Evolutionary conservation across 2,888 invertebrate species (phyloP).

Genomic region (Polyploca ridens): DNA sequence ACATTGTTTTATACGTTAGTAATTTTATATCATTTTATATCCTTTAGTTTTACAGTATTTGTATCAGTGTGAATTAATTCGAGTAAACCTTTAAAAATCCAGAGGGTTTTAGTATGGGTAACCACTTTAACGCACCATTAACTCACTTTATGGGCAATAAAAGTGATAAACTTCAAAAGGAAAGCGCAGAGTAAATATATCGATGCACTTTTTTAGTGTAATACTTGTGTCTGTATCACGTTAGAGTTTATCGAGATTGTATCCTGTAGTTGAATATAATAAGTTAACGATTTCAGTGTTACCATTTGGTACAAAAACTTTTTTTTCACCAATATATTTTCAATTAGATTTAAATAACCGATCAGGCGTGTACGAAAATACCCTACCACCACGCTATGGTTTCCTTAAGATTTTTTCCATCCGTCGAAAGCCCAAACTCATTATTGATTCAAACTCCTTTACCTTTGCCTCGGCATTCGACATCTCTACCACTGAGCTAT

Average conservation of each 20-base stretch:
- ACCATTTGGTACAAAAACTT: not conserved
- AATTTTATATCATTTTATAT: no score
- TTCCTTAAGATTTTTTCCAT: no score
- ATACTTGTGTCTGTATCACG: not conserved
- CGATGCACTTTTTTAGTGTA: not conserved
- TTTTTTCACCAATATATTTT: not conserved
- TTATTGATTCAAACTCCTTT: no score
- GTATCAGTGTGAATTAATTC: not conserved
- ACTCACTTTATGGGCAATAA: slow-evolving; percentile 40
- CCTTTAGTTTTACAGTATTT: not conserved
- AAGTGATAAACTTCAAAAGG: slow-evolving; percentile 41
- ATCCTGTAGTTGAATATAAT: not conserved
- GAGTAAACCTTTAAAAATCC: slow-evolving; percentile 17
- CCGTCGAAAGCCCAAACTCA: no score
- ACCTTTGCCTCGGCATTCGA: no score
- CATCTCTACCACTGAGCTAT: no score
- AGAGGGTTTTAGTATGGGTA: slow-evolving; percentile 25
- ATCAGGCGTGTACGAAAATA: no score
- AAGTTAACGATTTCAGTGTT: not conserved
- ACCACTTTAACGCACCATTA: slow-evolving; percentile 32
- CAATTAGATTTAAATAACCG: no score
- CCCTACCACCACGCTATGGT: no score
- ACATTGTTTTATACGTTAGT: no score
- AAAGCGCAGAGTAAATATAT: slow-evolving; percentile 33
- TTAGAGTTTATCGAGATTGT: not conserved